Evolutionary conservation across 2,113 vertebrate genomes (phyloP).

Genomic region (Piprites chloris): DNA sequence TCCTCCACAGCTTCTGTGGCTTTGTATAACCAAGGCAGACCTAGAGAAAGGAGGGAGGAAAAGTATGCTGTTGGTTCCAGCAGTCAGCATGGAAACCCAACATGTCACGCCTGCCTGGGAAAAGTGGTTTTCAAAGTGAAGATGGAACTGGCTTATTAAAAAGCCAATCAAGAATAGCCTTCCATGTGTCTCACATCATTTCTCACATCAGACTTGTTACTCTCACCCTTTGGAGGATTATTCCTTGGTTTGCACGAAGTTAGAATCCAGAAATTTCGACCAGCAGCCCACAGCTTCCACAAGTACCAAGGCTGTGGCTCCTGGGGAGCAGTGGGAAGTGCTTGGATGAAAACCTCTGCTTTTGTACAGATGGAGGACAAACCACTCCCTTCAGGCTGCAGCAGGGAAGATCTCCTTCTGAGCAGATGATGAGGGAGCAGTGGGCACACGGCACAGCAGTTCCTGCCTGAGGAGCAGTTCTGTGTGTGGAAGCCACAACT

Average conservation of each 20-base stretch:
- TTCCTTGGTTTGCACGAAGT: background rate
- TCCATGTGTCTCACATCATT: background rate
- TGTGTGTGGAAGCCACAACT: background rate
- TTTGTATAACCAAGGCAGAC: background rate
- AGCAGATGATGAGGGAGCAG: background rate
- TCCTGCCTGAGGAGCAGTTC: background rate
- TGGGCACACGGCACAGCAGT: fast-evolving
- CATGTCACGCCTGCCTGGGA: no score
- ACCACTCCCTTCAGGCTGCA: background rate
- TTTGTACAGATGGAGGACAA: background rate
- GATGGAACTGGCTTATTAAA: background rate
- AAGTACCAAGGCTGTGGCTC: background rate
- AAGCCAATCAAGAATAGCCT: background rate
- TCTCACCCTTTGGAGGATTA: background rate
- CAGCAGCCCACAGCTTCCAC: background rate
- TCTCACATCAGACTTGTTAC: background rate
- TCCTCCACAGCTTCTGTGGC: background rate
- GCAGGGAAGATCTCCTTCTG: background rate
- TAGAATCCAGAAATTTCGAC: background rate
- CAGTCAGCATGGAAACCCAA: background rate
- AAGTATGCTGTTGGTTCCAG: background rate
- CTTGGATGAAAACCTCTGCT: background rate
- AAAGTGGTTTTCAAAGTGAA: background rate
- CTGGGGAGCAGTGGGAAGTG: background rate
- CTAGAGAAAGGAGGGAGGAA: background rate